phyloP scores from a whole-genome alignment of 2,888 invertebrate species.

The Ephialtes manifestator region DNA sequence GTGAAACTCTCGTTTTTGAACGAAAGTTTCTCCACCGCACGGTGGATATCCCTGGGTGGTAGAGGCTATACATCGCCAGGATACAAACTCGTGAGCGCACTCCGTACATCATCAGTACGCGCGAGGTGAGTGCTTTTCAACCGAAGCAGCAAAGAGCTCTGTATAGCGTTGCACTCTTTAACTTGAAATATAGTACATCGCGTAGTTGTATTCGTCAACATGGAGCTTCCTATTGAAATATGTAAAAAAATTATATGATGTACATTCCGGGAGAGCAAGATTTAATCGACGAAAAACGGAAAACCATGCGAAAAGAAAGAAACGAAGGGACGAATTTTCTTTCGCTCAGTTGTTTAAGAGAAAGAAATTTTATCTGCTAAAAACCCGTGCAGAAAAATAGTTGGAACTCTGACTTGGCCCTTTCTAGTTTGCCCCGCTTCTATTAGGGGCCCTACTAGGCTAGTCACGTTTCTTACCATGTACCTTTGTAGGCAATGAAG shows the following conservation, averaged over 20 bases:
- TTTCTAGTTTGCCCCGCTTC: too few species aligned
- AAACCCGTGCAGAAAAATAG: too few species aligned
- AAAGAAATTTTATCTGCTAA: too few species aligned
- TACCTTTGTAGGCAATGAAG: too few species aligned
- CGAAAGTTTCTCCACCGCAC: constrained; percentile 31
- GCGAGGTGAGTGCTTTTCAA: constrained; percentile 1
- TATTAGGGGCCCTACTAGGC: too few species aligned
- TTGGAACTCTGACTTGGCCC: too few species aligned
- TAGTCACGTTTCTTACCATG: too few species aligned
- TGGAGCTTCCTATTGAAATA: background rate
- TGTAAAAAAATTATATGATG: background rate
- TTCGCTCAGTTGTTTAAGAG: too few species aligned
- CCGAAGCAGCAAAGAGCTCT: constrained; percentile 2
- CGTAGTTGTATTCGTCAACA: background rate
- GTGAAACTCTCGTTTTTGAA: constrained; percentile 44
- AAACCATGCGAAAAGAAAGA: background rate
- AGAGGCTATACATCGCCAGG: constrained; percentile 7
- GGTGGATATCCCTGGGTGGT: background rate
- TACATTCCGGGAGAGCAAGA: background rate
- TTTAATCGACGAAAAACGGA: background rate
- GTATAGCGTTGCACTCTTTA: constrained; percentile 13
- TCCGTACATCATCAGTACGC: constrained; percentile 19
- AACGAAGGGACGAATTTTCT: background rate
- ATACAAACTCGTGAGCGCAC: constrained; percentile 6
- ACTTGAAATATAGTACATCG: constrained; percentile 1